Conservation (phyloP, 1,140 invertebrate species). For the Sycobia sp. region DNA sequence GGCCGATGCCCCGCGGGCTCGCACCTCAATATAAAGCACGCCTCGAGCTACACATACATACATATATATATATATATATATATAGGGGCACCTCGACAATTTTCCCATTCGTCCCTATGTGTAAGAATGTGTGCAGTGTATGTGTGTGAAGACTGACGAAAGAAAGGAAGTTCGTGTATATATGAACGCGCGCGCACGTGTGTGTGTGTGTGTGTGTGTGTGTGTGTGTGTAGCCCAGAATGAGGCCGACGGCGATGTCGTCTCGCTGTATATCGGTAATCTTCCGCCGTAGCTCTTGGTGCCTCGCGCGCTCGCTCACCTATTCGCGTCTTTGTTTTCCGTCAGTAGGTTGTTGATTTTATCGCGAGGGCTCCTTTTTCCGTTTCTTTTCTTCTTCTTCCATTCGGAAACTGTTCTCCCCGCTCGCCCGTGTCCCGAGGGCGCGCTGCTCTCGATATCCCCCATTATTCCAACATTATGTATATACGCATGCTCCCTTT, state of each 20-base stretch:
- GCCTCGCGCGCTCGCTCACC: not conserved
- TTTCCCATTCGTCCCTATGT: conserved; percentile 50
- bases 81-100: conserved; percentile 31
- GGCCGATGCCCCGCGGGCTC: too few relatives aligned
- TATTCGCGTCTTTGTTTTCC: conserved; percentile 34
- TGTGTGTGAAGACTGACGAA: conserved; percentile 22
- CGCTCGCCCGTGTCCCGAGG: too few relatives aligned
- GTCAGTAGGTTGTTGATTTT: conserved; percentile 33
- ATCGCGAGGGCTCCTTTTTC: not conserved
- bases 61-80: too few relatives aligned
- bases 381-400: too few relatives aligned
- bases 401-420: conserved; percentile 22
- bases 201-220: too few relatives aligned
- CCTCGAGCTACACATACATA: too few relatives aligned
- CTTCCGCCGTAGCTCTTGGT: conserved; percentile 40
- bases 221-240: too few relatives aligned
- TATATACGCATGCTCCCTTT: not conserved
- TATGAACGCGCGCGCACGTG: too few relatives aligned
- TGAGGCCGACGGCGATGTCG: conserved; percentile 39
- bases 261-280: conserved; percentile 49
- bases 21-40: too few relatives aligned
- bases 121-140: too few relatives aligned
- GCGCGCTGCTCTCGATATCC: too few relatives aligned
- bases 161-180: conserved; percentile 44
- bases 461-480: not conserved